Base-by-base conservation (phyloP, 2,797 vertebrate genomes). In the Neosilurus mollespiculum region DNA sequence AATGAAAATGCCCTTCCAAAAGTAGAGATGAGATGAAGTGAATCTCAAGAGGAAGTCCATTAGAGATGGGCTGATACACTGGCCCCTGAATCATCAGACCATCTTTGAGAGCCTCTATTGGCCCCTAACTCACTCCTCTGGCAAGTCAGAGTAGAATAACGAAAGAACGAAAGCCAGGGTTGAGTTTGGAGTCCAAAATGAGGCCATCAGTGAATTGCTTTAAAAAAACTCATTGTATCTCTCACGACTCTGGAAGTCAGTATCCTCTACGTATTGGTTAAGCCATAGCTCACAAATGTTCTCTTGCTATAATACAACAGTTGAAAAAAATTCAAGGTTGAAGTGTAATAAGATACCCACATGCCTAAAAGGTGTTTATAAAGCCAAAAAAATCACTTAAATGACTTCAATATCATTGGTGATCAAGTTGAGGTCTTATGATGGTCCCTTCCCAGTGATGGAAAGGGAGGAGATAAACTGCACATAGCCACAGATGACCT, bases 1-100 rank as follows among this genome's bases (percentile, higher is more conserved):
- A 69, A 81, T 43, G 87, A 76, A 87, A 90, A 90, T 86, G 86
- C 85, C 24, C 71, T 86, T 87, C 59, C 24, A 10, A 81, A 89
- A 88, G 90, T 78, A 75, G 79, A 73, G 81, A 84, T 70, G 72
- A 86, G 90, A 92, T 92, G 92, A 90, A 91, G 87, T 89, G 90
- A 91, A 88, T 90, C 73, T 86, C 61, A 62, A 75, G 56, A 87
- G 83, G 82, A 91, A 92, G 58, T 91, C 87, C 89, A 91, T 93
- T 91, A 92, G 84, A 87, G 87, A 83, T 78, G 70, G 76, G 83
- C 88, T 85, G 83, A 87, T 87, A 86, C 80, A 56, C 83, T 84
- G 56, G 59, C 66, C 85, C 83, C 88, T 84, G 67, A 86, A 78
- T 58, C 67, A 78, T 79, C 82, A 75, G 65, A 72, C 85, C 81